phyloP scores from a whole-genome alignment of 2,797 vertebrate species.

The Luscinia megarhynchos region DNA sequence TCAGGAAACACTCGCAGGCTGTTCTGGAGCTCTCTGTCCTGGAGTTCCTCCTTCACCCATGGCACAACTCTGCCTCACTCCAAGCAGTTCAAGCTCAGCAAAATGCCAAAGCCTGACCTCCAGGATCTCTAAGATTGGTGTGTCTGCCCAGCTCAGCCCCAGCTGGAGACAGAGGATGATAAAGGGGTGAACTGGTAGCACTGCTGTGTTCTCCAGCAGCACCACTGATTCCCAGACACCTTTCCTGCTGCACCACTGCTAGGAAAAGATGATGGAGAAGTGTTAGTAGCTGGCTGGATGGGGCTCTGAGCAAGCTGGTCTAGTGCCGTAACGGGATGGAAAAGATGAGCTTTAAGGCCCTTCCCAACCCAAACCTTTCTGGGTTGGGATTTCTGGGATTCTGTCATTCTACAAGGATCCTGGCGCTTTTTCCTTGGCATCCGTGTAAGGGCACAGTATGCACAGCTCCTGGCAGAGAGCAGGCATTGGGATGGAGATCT shows the following conservation, averaged over 20 bases:
- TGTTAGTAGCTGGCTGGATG: background rate
- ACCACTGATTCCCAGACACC: background rate
- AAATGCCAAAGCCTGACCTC: background rate
- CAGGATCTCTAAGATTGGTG: background rate
- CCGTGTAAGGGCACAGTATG: background rate
- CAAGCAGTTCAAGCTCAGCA: background rate
- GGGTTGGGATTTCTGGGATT: background rate
- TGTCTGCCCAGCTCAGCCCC: background rate
- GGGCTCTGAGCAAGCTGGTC: background rate
- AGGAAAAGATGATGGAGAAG: background rate
- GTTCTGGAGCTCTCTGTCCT: background rate
- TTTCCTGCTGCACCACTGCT: background rate
- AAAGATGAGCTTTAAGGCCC: background rate
- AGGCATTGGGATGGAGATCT: background rate
- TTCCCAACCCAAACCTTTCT: background rate
- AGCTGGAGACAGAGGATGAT: background rate
- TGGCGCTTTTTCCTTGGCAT: rapidly evolving
- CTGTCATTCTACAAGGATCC: background rate
- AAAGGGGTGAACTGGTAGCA: background rate
- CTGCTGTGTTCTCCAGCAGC: background rate
- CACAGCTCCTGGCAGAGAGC: background rate
- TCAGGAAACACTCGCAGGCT: background rate
- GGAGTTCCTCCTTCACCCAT: background rate
- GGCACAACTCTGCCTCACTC: background rate
- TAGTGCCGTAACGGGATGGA: background rate